phyloP scores from a whole-genome alignment of 2,113 vertebrate species.

The Barnardius zonarius region DNA sequence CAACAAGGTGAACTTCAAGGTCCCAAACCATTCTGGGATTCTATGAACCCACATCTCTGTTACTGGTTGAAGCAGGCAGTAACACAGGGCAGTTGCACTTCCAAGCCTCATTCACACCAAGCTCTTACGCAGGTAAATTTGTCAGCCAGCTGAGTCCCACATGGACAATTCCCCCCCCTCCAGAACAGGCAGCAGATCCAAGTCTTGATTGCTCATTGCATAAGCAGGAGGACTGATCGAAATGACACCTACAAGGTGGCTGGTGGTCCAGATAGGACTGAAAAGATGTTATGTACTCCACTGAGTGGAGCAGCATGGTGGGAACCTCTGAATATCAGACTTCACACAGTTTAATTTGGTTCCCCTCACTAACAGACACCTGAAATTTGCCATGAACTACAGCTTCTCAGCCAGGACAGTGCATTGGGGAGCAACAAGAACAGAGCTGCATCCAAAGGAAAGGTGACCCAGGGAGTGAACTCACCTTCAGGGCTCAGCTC shows the following conservation, averaged over 20 bases:
- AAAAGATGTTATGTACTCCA: neutral
- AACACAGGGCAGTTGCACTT: neutral
- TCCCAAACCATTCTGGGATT: neutral
- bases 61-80: neutral
- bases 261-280: neutral
- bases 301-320: neutral
- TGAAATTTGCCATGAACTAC: neutral
- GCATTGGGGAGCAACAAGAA: neutral
- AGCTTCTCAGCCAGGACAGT: neutral
- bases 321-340: neutral
- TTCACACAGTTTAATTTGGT: neutral
- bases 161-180: no score
- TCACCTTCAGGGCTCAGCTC: neutral
- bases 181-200: neutral
- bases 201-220: neutral
- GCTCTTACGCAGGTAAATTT: neutral
- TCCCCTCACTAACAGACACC: neutral
- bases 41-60: neutral
- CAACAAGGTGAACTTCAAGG: neutral
- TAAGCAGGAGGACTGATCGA: neutral
- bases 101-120: fast-evolving
- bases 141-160: neutral
- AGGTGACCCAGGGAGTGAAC: neutral
- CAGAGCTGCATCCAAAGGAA: neutral
- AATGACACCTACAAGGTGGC: neutral